These are phyloP conservation scores for Scaptomyza parva DNA, from an alignment of 2,888 invertebrate species.

Conservation along the genomic window DNA sequence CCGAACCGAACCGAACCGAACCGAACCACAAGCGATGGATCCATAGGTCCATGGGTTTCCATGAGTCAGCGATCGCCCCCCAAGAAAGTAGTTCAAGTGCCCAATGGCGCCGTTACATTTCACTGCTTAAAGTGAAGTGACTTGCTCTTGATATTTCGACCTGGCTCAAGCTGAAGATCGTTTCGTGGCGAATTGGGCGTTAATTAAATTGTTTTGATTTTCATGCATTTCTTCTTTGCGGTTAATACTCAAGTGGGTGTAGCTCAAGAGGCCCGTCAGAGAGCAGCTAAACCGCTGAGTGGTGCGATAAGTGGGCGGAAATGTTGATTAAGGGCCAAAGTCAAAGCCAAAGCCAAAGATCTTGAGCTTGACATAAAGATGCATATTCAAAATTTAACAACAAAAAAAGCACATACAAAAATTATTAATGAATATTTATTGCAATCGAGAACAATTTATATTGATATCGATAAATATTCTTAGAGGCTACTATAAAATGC, in stretches of 20 bases:
- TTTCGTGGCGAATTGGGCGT: slow-evolving; percentile 53
- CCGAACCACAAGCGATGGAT: slow-evolving; percentile 16
- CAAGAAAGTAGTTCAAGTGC: slow-evolving; percentile 75
- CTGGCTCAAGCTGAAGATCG: background rate
- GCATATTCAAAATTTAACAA: background rate
- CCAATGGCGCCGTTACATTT: slow-evolving; percentile 79
- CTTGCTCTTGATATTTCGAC: slow-evolving; percentile 5
- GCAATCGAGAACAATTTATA: too few species aligned
- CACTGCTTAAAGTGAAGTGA: slow-evolving; percentile 66
- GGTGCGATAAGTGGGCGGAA: slow-evolving; percentile 46
- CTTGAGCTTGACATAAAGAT: slow-evolving; percentile 15
- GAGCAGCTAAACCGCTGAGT: slow-evolving; percentile 1
- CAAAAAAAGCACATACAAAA: too few species aligned
- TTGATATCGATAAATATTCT: too few species aligned
- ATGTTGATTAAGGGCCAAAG: slow-evolving; percentile 43
- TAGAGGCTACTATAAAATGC: too few species aligned
- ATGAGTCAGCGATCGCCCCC: slow-evolving; percentile 55
- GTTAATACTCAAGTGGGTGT: slow-evolving; percentile 50
- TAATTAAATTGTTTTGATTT: slow-evolving; percentile 77
- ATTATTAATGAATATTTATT: too few species aligned
- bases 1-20: slow-evolving; percentile 2
- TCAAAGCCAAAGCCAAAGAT: slow-evolving; percentile 23
- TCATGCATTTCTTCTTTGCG: slow-evolving; percentile 36
- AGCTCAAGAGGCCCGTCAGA: slow-evolving; percentile 14
- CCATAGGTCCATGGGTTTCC: slow-evolving; percentile 8